phyloP scores from a whole-genome alignment of 2,113 vertebrate genomes.

The Otolemur garnettii region DNA sequence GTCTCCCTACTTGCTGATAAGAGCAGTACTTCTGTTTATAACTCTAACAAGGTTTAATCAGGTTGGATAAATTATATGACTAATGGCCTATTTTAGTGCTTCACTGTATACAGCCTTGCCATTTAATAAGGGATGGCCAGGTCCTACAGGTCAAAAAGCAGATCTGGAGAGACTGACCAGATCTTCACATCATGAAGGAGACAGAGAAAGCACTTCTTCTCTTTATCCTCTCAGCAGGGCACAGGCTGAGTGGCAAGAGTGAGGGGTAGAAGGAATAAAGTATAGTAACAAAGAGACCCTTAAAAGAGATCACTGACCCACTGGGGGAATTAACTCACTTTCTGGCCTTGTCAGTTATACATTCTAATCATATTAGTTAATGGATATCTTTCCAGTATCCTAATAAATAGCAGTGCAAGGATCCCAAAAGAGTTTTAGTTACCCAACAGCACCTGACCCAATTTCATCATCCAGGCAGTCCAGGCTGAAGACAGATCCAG shows the following conservation, averaged over 20 bases:
- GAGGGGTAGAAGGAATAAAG: not conserved
- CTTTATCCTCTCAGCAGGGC: not conserved
- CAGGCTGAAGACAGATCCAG: not conserved
- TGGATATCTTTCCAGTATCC: not conserved
- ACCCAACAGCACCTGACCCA: conserved; percentile 1
- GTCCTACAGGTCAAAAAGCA: not conserved
- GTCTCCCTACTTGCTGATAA: not conserved
- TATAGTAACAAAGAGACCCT: conserved; percentile 16
- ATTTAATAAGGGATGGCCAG: not conserved
- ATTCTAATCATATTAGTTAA: not conserved
- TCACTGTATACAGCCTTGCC: not conserved
- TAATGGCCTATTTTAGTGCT: not conserved
- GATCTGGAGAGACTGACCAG: not conserved
- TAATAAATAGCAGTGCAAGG: not conserved
- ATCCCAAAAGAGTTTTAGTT: conserved; percentile 29
- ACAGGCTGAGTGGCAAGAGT: not conserved
- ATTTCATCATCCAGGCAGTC: not conserved
- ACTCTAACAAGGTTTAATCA: conserved; percentile 10
- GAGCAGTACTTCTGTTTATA: conserved; percentile 5
- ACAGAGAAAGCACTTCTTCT: not conserved
- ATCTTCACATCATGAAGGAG: not conserved
- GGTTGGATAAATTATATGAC: conserved; percentile 29
- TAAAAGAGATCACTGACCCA: not conserved
- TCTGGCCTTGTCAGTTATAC: conserved; percentile 4
- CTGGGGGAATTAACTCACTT: not conserved